These are phyloP conservation scores for Portunus trituberculatus DNA, from an alignment of 1,140 invertebrate genomes.

Conservation along the genomic window DNA sequence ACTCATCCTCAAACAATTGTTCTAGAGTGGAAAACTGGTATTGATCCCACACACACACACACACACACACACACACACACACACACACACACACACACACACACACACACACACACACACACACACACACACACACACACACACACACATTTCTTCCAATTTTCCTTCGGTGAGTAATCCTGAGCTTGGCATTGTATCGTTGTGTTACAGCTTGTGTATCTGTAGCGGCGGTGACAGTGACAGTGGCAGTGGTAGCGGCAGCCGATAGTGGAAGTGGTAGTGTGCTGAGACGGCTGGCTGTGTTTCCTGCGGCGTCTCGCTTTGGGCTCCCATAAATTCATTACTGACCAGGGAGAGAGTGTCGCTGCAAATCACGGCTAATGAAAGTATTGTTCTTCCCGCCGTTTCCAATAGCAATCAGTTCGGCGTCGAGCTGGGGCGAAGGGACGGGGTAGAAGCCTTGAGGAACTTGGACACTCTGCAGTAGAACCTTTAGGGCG, in stretches of 20 bases:
- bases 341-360: slow-evolving; percentile 65
- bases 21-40: too few relatives aligned
- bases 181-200: too few relatives aligned
- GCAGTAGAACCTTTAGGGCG: not conserved
- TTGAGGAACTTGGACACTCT: not conserved
- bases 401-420: slow-evolving; percentile 51
- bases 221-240: too few relatives aligned
- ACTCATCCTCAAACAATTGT: too few relatives aligned
- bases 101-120: not conserved
- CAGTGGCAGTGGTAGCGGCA: too few relatives aligned
- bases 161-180: slow-evolving; percentile 33
- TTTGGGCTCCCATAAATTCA: slow-evolving; percentile 65
- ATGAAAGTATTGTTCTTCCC: slow-evolving; percentile 71
- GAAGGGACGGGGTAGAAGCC: not conserved
- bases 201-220: too few relatives aligned
- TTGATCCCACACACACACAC: too few relatives aligned
- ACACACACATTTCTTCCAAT: slow-evolving; percentile 48
- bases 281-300: not conserved
- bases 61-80: too few relatives aligned
- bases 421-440: not conserved
- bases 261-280: too few relatives aligned
- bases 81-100: too few relatives aligned
- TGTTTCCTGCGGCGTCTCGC: not conserved
- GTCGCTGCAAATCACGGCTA: slow-evolving; percentile 63
- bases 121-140: not conserved